These are phyloP conservation scores for Drosophila tripunctata DNA, from an alignment of 2,888 invertebrate genomes.

Conservation along the genomic window DNA sequence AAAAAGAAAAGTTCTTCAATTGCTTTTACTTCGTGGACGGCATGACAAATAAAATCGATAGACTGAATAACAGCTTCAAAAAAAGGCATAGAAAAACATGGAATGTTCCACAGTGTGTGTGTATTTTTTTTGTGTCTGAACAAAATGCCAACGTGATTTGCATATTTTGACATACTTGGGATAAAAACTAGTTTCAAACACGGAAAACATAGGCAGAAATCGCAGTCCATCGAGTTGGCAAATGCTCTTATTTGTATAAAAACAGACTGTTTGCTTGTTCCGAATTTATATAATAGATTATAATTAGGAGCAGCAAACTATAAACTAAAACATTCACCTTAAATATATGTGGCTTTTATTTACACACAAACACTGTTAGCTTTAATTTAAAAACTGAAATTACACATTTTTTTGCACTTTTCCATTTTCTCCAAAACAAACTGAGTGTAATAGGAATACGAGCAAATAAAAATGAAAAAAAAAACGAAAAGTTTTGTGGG, in stretches of 20 bases:
- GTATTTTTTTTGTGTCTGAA: conserved; percentile 8
- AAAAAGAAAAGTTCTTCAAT: conserved; percentile 46
- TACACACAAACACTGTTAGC: too few relatives aligned
- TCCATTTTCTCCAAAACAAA: neutral
- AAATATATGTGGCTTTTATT: too few relatives aligned
- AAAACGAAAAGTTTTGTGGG: neutral
- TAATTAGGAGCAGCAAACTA: neutral
- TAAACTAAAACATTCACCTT: too few relatives aligned
- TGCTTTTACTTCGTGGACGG: conserved; percentile 36
- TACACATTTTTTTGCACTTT: neutral
- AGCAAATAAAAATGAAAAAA: too few relatives aligned
- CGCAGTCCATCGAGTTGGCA: neutral
- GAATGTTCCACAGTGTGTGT: conserved; percentile 7
- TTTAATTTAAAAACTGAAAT: neutral
- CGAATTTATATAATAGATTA: neutral
- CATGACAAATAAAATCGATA: conserved; percentile 31
- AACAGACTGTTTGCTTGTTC: neutral
- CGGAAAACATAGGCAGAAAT: neutral
- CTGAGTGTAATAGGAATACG: neutral
- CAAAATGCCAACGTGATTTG: conserved; percentile 66
- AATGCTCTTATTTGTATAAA: neutral
- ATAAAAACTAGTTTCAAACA: conserved; percentile 12
- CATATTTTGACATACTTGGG: conserved; percentile 65
- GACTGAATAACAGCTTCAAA: neutral
- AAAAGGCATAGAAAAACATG: conserved; percentile 18